phyloP scores from a whole-genome alignment of 2,113 vertebrate genomes.

The Lophius piscatorius region DNA sequence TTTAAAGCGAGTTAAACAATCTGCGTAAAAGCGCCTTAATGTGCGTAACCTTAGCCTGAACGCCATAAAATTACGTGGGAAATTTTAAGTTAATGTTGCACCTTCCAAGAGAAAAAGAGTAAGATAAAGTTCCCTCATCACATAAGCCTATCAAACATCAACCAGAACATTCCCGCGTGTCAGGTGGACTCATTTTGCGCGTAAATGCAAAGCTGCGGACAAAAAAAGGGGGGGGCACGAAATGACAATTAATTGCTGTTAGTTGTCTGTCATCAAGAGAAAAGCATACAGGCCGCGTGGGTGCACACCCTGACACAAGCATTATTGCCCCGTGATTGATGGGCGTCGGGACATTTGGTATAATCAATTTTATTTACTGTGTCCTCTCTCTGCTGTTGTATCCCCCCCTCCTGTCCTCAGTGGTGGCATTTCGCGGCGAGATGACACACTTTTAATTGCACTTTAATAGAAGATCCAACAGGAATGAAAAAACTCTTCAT shows the following conservation, averaged over 20 bases:
- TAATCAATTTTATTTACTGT: conserved; percentile 81
- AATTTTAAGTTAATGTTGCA: background rate
- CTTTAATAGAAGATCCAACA: conserved; percentile 73
- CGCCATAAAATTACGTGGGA: background rate
- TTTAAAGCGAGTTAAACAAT: background rate
- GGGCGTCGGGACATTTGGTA: conserved; percentile 73
- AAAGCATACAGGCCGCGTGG: conserved; percentile 64
- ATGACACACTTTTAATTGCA: conserved; percentile 77
- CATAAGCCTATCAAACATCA: conserved; percentile 30
- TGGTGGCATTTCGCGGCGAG: conserved; percentile 63
- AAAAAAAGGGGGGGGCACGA: conserved; percentile 42
- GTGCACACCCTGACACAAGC: conserved; percentile 67
- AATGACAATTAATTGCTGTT: conserved; percentile 77
- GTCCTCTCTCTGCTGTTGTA: conserved; percentile 53
- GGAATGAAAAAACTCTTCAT: conserved; percentile 69
- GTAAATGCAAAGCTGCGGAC: conserved; percentile 37
- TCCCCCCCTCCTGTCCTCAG: conserved; percentile 17
- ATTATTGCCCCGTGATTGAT: conserved; percentile 80
- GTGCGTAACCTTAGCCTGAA: background rate
- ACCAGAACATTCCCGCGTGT: conserved; percentile 22
- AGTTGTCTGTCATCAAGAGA: conserved; percentile 67
- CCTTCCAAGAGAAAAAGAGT: background rate
- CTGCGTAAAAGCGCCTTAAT: background rate
- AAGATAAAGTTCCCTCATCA: conserved; percentile 14
- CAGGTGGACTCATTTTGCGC: conserved; percentile 26